Evolutionary conservation across 1,140 invertebrate genomes (phyloP), one percentile per base, ranked within the genome.

Genomic region (Rhizoglyphus robini): DNA sequence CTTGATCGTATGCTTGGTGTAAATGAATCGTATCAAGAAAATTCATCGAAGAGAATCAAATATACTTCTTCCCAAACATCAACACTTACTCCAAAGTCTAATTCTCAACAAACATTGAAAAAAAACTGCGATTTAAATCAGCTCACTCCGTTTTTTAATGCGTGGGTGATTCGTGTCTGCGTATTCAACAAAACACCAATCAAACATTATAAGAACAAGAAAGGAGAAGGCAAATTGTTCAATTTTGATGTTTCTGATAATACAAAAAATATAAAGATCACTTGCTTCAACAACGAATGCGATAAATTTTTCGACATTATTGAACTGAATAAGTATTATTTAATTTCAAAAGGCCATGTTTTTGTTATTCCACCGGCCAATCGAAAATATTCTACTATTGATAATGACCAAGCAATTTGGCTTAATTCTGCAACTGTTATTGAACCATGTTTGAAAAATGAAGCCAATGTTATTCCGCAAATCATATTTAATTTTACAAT

Each of bases 331-430:
- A 76, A 80, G 70, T 76, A 81, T 67, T 69, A 68, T 49, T 64
- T 48, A 54, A 57, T 68, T n/a, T 18, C 18, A n/a, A 64, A 47
- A 67, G 67, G 27, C n/a, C 38, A n/a, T 31, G 62, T 64, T 29
- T 59, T 57, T 32, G n/a, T n/a, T n/a, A 3, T 36, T 0, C n/a
- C n/a, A n/a, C n/a, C n/a, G n/a, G 60, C 66, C 13, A 69, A 69
- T 27, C 54, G 67, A 51, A 46, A 54, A 23, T 69, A 8, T 20
- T 29, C 38, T 36, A 23, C 23, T 29, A 74, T 95, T 18, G 88
- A 91, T 54, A 92, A 96, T 76, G 91, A 97, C 74, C 98, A 96
- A 73, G 96, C 99, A 74, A 88, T 99, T 83, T 87, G 87, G 0
- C 84, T 98, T 70, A 84, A 79, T 20, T 76, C 78, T 25, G 88